Conservation (phyloP, 1,140 invertebrate species). For the Trypoxylus dichotomus region DNA sequence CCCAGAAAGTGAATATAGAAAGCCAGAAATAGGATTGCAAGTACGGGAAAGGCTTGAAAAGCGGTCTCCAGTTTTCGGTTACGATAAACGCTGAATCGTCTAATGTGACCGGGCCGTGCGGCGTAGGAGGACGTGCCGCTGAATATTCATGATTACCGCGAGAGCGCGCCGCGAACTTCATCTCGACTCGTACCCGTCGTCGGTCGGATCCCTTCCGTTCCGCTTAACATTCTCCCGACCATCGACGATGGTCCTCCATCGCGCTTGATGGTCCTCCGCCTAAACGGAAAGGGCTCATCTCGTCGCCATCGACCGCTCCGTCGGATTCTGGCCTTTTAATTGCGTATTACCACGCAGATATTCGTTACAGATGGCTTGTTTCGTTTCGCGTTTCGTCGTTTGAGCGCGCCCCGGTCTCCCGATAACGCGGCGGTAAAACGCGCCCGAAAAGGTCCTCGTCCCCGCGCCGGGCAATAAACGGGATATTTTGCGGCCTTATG, state of each 20-base stretch:
- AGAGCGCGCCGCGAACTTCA: slow-evolving; percentile 16
- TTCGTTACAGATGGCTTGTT: slow-evolving; percentile 21
- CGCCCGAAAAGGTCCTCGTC: neutral
- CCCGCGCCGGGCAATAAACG: neutral
- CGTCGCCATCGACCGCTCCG: neutral
- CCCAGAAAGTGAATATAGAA: neutral
- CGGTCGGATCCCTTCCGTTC: neutral
- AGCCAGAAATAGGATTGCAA: neutral
- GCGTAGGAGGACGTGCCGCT: slow-evolving; percentile 33
- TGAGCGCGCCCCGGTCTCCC: neutral
- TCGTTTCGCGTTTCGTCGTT: neutral
- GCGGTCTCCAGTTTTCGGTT: neutral
- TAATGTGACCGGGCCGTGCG: neutral
- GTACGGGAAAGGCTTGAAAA: neutral
- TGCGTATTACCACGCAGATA: slow-evolving; percentile 11
- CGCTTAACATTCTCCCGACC: neutral
- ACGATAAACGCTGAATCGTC: slow-evolving; percentile 11
- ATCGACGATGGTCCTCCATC: neutral
- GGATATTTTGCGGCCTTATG: neutral
- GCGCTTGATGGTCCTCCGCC: neutral
- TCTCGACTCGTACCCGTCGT: neutral
- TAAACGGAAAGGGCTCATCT: neutral
- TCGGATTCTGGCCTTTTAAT: neutral
- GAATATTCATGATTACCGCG: slow-evolving; percentile 39
- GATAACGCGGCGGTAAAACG: slow-evolving; percentile 9